Percentiles rank a stretch among this genome's conserved stretches.
Evolutionary conservation across 2,797 vertebrate species (phyloP).

Genomic region (Poecilia velifera): DNA sequence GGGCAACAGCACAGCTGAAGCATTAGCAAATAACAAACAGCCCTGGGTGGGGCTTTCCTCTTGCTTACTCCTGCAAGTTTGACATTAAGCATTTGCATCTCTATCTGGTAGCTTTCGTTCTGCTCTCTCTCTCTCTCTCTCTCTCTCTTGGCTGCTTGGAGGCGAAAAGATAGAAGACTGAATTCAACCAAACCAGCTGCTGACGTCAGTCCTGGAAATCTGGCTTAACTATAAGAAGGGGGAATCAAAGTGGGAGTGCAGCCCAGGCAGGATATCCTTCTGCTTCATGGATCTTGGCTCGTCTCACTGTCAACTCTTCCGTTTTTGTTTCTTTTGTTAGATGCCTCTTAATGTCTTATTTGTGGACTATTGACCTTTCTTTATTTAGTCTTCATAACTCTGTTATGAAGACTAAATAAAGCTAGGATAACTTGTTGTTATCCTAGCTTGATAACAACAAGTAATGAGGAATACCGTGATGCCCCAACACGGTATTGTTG

Average conservation of each 20-base stretch:
- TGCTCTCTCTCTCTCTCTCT: conserved; percentile 1
- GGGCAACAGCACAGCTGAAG: conserved; percentile 44
- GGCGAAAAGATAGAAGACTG: conserved; percentile 24
- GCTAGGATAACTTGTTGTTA: too few relatives aligned
- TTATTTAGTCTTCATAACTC: neutral
- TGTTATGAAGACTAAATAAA: too few relatives aligned
- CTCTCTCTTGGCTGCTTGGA: conserved; percentile 29
- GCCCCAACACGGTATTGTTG: neutral
- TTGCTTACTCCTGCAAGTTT: conserved; percentile 30
- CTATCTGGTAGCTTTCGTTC: conserved; percentile 49
- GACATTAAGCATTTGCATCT: conserved; percentile 44
- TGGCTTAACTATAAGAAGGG: conserved; percentile 50
- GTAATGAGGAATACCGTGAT: neutral
- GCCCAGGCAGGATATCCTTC: conserved; percentile 55
- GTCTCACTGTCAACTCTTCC: conserved; percentile 29
- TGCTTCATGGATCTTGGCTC: conserved; percentile 33
- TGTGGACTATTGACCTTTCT: conserved; percentile 5
- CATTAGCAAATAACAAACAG: conserved; percentile 54
- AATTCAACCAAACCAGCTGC: conserved; percentile 44
- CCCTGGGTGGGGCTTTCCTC: conserved; percentile 47
- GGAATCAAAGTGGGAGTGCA: conserved; percentile 48
- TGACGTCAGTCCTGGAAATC: conserved; percentile 48
- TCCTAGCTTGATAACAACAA: neutral
- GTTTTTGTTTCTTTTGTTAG: conserved; percentile 30
- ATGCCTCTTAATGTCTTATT: conserved; percentile 28